Evolutionary conservation across 2,888 invertebrate genomes (phyloP).

Genomic region (Melinaea marsaeus): DNA sequence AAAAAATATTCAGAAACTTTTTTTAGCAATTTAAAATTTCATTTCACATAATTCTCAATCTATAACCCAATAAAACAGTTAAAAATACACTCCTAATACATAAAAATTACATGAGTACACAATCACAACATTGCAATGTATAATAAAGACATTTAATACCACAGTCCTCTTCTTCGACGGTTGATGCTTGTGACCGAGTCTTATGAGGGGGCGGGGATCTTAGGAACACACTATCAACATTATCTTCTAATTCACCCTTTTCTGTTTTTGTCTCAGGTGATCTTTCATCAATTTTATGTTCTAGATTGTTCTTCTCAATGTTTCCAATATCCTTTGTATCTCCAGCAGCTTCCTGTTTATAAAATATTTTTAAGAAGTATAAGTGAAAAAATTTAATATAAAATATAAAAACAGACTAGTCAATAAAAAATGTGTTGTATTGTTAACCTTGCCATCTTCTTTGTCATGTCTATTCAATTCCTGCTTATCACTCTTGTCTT

Average conservation of each 20-base stretch:
- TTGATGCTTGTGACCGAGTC: constrained; percentile 44
- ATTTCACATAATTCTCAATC: background rate
- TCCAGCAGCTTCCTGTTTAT: constrained; percentile 54
- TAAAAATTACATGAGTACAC: constrained; percentile 65
- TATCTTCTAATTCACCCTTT: constrained; percentile 50
- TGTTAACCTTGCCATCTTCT: constrained; percentile 52
- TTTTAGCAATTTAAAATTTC: too few relatives aligned
- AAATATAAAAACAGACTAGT: background rate
- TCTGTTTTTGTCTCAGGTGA: constrained; percentile 41
- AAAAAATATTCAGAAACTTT: too few relatives aligned
- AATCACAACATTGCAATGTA: constrained; percentile 81
- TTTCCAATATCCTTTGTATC: constrained; percentile 42
- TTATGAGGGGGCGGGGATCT: constrained; percentile 52
- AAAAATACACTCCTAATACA: constrained; percentile 9
- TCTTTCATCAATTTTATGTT: constrained; percentile 43
- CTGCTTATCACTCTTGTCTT: constrained; percentile 43
- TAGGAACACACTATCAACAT: constrained; percentile 62
- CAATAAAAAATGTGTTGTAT: background rate
- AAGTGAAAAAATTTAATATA: too few relatives aligned
- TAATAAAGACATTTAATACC: constrained; percentile 80
- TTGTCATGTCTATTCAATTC: constrained; percentile 47
- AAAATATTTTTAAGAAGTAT: constrained; percentile 4
- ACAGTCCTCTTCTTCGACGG: constrained; percentile 76
- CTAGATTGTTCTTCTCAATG: constrained; percentile 44
- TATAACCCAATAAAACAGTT: background rate